Percentiles rank a stretch among this genome's conserved stretches.
Evolutionary conservation across 1,140 invertebrate genomes (phyloP).

Genomic region (Venustaconcha ellipsiformis): DNA sequence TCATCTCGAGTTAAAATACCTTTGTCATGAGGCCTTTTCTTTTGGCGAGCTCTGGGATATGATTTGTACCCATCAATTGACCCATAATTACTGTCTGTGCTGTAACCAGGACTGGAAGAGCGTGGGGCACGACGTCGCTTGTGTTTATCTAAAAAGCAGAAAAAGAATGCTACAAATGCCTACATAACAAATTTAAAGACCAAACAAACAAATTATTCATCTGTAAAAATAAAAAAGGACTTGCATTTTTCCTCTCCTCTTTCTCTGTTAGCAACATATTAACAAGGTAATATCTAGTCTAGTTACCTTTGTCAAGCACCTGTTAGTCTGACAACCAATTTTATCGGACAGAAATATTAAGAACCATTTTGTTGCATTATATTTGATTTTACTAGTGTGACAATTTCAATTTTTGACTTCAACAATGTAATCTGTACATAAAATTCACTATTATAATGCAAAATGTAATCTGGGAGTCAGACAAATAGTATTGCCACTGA

Average conservation of each 20-base stretch:
- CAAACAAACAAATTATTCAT: background rate
- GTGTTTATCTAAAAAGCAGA: slow-evolving; percentile 10
- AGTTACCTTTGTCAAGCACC: background rate
- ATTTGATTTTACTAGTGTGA: too few relatives aligned
- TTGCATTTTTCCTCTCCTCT: background rate
- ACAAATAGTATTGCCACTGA: too few relatives aligned
- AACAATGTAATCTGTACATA: too few relatives aligned
- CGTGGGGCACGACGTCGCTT: slow-evolving; percentile 44
- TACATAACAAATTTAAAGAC: background rate
- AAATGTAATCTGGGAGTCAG: too few relatives aligned
- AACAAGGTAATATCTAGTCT: background rate
- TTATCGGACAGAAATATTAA: too few relatives aligned
- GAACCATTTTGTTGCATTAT: too few relatives aligned
- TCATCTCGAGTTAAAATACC: slow-evolving; percentile 18
- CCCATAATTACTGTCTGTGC: slow-evolving; percentile 69
- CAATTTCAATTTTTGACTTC: too few relatives aligned
- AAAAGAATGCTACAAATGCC: background rate
- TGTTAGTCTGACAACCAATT: background rate
- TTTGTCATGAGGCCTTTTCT: slow-evolving; percentile 57
- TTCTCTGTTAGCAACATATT: background rate
- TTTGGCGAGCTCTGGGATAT: slow-evolving; percentile 64
- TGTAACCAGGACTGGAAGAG: slow-evolving; percentile 67
- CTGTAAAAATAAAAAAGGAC: background rate
- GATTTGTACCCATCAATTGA: slow-evolving; percentile 53
- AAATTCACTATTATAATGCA: too few relatives aligned